Base-by-base conservation (phyloP, 2,113 vertebrate genomes). In the Anhinga rufa region DNA sequence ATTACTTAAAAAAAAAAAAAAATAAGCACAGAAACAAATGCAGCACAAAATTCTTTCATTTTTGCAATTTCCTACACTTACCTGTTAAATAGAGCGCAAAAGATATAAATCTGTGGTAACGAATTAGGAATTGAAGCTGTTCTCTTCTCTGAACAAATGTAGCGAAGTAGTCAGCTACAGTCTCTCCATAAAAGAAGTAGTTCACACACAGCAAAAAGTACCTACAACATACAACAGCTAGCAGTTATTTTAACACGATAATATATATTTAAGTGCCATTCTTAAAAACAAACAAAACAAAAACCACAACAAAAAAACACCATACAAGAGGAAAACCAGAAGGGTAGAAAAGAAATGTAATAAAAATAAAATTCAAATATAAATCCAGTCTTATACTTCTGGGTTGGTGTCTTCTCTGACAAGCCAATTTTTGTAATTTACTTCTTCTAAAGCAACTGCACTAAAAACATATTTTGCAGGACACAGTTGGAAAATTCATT, bases 181-280 rank as follows among this genome's bases (percentile, higher is more conserved):
- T 99, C 96, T 99, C 99, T 44, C 99, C 99, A 65, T 99, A 99
- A 97, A 99, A 99, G 98, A 99, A 99, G 97, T 99, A 99, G 98
- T 99, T 99, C 79, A 99, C 99, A 81, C 99, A 99, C 34, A 99
- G 98, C 79, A 99, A 98, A 91, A 99, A 99, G 95, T 99, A 99
- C 99, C 99, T 99, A 62, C 12, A 97, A 97, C 5, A 69, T 9
- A 38, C 29, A 96, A 76, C 11, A 93, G 10, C 20, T 44, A 75
- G 79, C 12, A 46, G 66, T 95, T 91, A 94, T 74, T 90, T 61
- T 49, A 62, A 49, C 17, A 74, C 31, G 61, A 34, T 20, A 38
- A 66, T 28, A 44, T 2, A 2, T 3, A 13, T 42, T 46, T n/a
- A 60, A 40, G 44, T 36, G 57, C 49, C 54, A 46, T n/a, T 84